Evolutionary conservation across 2,888 invertebrate species (phyloP).

Genomic region (Quadroppia sp.): DNA sequence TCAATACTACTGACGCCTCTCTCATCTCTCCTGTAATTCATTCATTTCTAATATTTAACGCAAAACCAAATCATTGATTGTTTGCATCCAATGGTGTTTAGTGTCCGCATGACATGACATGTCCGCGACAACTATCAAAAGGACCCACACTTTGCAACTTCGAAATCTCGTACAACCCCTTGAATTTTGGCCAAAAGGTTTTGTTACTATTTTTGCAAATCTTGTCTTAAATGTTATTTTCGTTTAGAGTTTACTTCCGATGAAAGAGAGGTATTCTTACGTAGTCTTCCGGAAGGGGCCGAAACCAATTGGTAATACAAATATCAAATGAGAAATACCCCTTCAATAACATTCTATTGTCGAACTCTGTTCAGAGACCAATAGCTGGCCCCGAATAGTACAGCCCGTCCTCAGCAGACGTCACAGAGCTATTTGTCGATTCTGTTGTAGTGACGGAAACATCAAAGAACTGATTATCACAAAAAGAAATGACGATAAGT

Average conservation of each 20-base stretch:
- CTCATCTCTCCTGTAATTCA: neutral
- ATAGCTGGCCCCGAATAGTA: slow-evolving; percentile 72
- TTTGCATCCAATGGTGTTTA: too few relatives aligned
- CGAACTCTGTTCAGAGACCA: slow-evolving; percentile 8
- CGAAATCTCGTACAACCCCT: slow-evolving; percentile 59
- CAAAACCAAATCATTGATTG: neutral
- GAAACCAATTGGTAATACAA: slow-evolving; percentile 40
- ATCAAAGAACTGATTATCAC: slow-evolving; percentile 73
- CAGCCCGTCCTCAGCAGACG: slow-evolving; percentile 65
- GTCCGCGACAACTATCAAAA: slow-evolving; percentile 66
- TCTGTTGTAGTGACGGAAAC: slow-evolving; percentile 70
- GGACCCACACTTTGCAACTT: slow-evolving; percentile 72
- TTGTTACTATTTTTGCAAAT: neutral
- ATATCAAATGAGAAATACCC: neutral
- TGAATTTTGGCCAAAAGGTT: slow-evolving; percentile 55
- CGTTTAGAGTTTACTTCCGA: neutral
- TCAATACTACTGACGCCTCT: neutral
- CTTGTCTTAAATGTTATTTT: neutral
- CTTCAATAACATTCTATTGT: neutral
- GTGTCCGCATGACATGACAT: slow-evolving; percentile 75
- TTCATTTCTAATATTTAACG: neutral
- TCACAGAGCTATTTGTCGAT: slow-evolving; percentile 68
- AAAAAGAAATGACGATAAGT: slow-evolving; percentile 69
- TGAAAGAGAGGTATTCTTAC: slow-evolving; percentile 66
- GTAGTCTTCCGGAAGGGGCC: slow-evolving; percentile 73